A percentile compares a stretch with the other conserved stretches of the same genome.
phyloP scores from a whole-genome alignment of 2,797 vertebrate genomes.

The Spatula versicolor region DNA sequence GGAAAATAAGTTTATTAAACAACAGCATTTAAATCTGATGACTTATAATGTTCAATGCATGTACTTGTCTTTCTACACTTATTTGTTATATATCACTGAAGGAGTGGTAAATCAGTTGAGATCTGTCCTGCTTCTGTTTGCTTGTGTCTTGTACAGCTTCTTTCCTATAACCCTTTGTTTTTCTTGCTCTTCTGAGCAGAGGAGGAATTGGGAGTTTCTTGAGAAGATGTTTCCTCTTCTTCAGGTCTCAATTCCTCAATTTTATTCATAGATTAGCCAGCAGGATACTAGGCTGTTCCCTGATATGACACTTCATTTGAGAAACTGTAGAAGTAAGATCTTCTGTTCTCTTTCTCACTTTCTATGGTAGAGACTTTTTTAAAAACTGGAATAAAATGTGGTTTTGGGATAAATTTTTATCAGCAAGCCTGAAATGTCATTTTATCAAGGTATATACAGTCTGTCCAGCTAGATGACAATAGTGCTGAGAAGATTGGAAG shows the following conservation, averaged over 20 bases:
- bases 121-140: not conserved
- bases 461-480: not conserved
- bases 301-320: not conserved
- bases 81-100: not conserved
- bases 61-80: rapidly evolving
- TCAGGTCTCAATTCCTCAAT: slow-evolving; percentile 57
- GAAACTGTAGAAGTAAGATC: not conserved
- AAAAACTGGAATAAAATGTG: not conserved
- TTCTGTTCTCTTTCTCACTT: slow-evolving; percentile 41
- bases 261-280: not conserved
- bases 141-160: not conserved
- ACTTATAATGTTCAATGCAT: not conserved
- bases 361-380: not conserved
- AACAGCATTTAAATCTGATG: not conserved
- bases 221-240: slow-evolving; percentile 43
- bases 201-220: not conserved
- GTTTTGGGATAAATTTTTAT: not conserved
- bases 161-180: not conserved
- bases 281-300: not conserved
- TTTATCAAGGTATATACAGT: not conserved
- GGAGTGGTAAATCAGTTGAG: not conserved
- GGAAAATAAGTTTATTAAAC: not conserved
- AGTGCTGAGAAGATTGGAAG: not conserved
- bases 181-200: not conserved
- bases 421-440: not conserved